Base-by-base conservation (phyloP, 2,888 invertebrate species). In the Clistopyga incitator region DNA sequence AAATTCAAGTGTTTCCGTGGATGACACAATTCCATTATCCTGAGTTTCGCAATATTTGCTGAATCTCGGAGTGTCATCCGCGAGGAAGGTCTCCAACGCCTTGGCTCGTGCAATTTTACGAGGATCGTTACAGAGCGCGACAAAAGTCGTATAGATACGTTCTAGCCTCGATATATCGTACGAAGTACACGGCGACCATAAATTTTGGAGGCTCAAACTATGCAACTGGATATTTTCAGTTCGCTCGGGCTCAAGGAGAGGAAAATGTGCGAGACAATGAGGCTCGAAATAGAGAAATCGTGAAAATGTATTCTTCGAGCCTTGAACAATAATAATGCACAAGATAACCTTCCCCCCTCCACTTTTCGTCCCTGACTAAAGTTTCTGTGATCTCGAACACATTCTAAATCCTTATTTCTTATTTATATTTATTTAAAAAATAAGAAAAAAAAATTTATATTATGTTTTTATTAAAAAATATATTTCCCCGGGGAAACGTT, bases 151-250 rank as follows among this genome's bases (percentile, higher is more conserved):
- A 2, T 47, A 61, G 45, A 47, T 23, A 64, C 18, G 52, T 38
- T 52, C 6, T 38, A 70, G 52, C 70, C 70, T 70, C 70, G 70
- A 70, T 54, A 70, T 70, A 70, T 70, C 52, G 54, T n/a, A 20
- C 13, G 34, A 52, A 54, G 20, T 54, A 18, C 34, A 56, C 56
- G 4, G 20, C 42, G 15, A 59, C n/a, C 25, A 23, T 71, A 56
- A 71, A 56, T 56, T 38, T 56, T 42, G 11, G 23, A 54, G n/a
- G 67, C 23, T 25, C 1, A 25, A 67, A 20, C 15, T 42, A 20
- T 45, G 10, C 0, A 15, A n/a, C 18, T 29, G 15, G 34, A 20
- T 45, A 67, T 67, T 47, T 67, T 15, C 4, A 45, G 25, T 47
- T 15, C 2, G 6, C 23, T 13, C 15, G 20, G 13, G 23, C 23